Evolutionary conservation across 1,140 invertebrate genomes (phyloP), one percentile per base, ranked within the genome.

Genomic region (Eurosta solidaginis): DNA sequence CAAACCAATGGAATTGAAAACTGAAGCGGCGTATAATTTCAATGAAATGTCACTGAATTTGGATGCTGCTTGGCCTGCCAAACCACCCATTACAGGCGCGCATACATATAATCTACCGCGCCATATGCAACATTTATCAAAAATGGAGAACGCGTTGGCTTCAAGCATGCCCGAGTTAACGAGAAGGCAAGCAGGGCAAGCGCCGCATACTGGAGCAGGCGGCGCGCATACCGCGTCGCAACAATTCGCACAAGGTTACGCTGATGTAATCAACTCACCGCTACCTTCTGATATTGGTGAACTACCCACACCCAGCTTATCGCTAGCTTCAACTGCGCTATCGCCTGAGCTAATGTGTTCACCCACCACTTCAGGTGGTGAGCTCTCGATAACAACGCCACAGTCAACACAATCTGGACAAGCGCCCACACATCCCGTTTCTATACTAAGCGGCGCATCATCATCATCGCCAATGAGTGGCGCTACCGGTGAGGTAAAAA

Each of bases 401-500:
- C 78, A 82, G 1, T 86, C 84, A 6, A 82, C 81, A 5, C 85
- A 87, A 27, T 44, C 42, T 50, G 49, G 59, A 6, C 82, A 84
- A 12, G 63, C 78, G 12, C 76, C 81, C 17, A 81, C 74, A 17
- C 83, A 86, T 79, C 85, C 85, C 2, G 85, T 86, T 0, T 86
- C 85, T 49, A 87, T 87, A 42, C 74, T 87, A 1, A 85, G 83
- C 33, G 84, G 85, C 0, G 84, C 82, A 27, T 85, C 84, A 27
- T 86, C 85, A 33, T 86, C 85, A 29, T 87, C 85, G 4, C 85
- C 85, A 5, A 87, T 86, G 85, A 86, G 83, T 76, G 85, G 85
- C 4, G 82, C 82, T 2, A 42, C 63, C 20, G 74, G 68, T 3
- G 79, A 81, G 7, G 79, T 40, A 27, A 87, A 87, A 74, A 87